Evolutionary conservation across 2,888 invertebrate genomes (phyloP).

Genomic region (Drosophila buzzatii): DNA sequence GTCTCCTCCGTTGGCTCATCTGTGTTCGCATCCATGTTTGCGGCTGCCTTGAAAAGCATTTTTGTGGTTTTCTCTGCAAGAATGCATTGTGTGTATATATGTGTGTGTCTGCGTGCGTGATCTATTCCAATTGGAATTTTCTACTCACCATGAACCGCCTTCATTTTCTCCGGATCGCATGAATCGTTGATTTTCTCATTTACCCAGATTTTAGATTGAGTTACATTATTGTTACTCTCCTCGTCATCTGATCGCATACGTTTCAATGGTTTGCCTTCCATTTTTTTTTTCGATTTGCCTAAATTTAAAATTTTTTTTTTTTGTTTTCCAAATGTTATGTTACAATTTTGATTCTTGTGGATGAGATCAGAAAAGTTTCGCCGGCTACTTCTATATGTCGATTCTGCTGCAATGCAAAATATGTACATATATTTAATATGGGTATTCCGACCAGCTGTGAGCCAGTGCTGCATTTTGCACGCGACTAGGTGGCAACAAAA

Average conservation of each 20-base stretch:
- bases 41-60: conserved; percentile 69
- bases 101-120: too few relatives aligned
- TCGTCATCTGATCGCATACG: conserved; percentile 64
- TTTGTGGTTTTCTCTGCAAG: conserved; percentile 71
- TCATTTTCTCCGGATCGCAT: conserved; percentile 71
- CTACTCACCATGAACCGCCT: conserved; percentile 70
- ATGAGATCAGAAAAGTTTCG: not conserved
- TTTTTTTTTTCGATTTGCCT: not conserved
- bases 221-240: conserved; percentile 61
- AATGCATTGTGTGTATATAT: not conserved
- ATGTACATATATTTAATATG: not conserved
- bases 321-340: not conserved
- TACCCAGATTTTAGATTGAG: conserved; percentile 69
- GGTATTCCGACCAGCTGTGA: not conserved
- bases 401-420: conserved; percentile 15
- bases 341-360: not conserved
- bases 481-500: not conserved
- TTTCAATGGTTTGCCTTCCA: conserved; percentile 47
- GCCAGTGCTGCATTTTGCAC: conserved; percentile 8
- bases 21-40: conserved; percentile 22
- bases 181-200: conserved; percentile 68
- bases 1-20: not conserved
- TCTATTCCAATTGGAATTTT: not conserved
- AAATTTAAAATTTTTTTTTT: not conserved
- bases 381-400: not conserved